Percentiles rank a stretch among this genome's conserved stretches.
These are phyloP conservation scores for Montipora capitata DNA, from an alignment of 92 coral and sea anemone genomes.

Conservation along the genomic window DNA sequence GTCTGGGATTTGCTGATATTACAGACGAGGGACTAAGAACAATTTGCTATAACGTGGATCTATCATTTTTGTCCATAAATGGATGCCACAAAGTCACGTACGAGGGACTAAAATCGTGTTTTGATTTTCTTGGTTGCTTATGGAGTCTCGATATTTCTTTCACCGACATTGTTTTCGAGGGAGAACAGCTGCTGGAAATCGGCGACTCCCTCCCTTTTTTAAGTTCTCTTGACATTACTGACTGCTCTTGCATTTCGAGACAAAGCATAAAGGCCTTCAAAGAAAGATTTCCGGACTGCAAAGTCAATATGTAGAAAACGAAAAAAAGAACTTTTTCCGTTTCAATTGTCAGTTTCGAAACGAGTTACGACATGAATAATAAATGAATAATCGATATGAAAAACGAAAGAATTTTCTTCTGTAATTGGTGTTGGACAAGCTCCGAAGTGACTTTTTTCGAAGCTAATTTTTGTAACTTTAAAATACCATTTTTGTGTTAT, in stretches of 20 bases:
- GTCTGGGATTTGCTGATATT: conserved; percentile 94
- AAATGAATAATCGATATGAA: neutral
- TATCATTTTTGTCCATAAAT: conserved; percentile 86
- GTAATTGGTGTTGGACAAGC: neutral
- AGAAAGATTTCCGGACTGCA: conserved; percentile 86
- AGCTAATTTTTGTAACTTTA: neutral
- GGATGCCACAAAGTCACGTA: conserved; percentile 90
- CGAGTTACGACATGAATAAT: neutral
- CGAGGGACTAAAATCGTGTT: conserved; percentile 89
- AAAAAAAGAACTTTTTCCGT: neutral
- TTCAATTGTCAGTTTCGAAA: conserved; percentile 7
- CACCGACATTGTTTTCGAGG: conserved; percentile 87
- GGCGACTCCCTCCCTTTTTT: conserved; percentile 91
- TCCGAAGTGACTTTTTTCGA: neutral
- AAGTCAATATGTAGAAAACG: conserved; percentile 68
- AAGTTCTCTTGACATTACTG: conserved; percentile 89
- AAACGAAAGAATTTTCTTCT: too few relatives aligned
- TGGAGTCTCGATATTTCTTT: conserved; percentile 93
- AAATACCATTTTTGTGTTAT: neutral
- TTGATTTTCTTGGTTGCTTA: conserved; percentile 81
- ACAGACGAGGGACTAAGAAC: conserved; percentile 94
- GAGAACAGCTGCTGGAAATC: conserved; percentile 87
- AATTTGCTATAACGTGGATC: conserved; percentile 87
- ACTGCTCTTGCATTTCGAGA: conserved; percentile 85
- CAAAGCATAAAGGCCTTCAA: conserved; percentile 78